phyloP scores from a whole-genome alignment of 2,797 vertebrate species.

The Enteromius trimaculatus region DNA sequence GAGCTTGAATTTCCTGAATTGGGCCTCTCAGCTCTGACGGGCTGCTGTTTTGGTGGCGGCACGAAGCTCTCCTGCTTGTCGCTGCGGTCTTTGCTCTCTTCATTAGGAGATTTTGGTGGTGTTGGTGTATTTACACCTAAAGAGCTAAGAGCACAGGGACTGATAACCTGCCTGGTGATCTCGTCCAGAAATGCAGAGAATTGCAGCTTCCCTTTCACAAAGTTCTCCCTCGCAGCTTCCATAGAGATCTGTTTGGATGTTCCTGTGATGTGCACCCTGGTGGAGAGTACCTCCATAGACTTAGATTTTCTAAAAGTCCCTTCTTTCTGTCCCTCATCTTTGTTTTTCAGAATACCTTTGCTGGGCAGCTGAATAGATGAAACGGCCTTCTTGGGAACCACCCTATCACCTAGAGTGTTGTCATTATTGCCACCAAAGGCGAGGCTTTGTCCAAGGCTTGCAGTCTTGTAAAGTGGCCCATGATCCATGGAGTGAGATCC shows the following conservation, averaged over 20 bases:
- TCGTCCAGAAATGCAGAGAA: conserved; percentile 87
- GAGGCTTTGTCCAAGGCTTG: conserved; percentile 74
- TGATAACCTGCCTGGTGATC: conserved; percentile 84
- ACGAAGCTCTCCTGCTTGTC: conserved; percentile 56
- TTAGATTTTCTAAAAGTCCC: conserved; percentile 76
- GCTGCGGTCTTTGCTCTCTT: conserved; percentile 8
- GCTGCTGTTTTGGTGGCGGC: conserved; percentile 53
- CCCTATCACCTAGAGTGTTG: conserved; percentile 66
- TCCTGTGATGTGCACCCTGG: conserved; percentile 62
- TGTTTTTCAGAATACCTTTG: conserved; percentile 83
- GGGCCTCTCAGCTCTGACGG: conserved; percentile 52
- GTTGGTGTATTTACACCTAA: conserved; percentile 68
- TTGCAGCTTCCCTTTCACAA: conserved; percentile 78
- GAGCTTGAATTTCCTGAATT: conserved; percentile 42
- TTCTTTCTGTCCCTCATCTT: conserved; percentile 59
- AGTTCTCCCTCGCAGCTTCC: conserved; percentile 62
- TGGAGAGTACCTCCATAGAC: conserved; percentile 83
- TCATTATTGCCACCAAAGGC: conserved; percentile 69
- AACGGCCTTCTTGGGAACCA: conserved; percentile 71
- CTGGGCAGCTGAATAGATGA: conserved; percentile 73
- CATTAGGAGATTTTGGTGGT: conserved; percentile 23
- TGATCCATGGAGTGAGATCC: conserved; percentile 45
- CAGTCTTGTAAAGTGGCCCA: conserved; percentile 72
- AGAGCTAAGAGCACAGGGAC: conserved; percentile 76
- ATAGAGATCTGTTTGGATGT: conserved; percentile 46